These are phyloP conservation scores for Cylas formicarius DNA, from an alignment of 1,140 invertebrate genomes.

Conservation along the genomic window DNA sequence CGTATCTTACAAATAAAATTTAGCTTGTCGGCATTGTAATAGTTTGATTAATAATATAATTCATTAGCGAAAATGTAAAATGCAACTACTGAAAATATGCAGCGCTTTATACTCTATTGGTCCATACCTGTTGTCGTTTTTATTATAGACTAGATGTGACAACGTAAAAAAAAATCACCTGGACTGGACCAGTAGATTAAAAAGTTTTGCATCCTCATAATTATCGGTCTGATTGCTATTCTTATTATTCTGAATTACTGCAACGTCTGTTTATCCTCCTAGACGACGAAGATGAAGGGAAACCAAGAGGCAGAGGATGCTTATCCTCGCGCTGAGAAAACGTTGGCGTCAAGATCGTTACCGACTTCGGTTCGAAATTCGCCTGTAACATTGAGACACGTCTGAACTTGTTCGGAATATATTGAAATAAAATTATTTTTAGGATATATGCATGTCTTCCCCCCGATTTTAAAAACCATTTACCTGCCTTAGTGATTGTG, in stretches of 20 bases:
- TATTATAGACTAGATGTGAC: constrained; percentile 3
- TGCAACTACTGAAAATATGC: too few species aligned
- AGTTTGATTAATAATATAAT: too few species aligned
- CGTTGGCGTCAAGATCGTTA: constrained; percentile 26
- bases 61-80: too few species aligned
- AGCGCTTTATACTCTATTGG: too few species aligned
- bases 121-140: constrained; percentile 5
- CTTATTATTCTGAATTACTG: constrained; percentile 9
- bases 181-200: constrained; percentile 7
- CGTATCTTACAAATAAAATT: too few species aligned
- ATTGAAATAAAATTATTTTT: too few species aligned
- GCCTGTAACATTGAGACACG: constrained; percentile 33
- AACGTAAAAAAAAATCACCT: constrained; percentile 3
- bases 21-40: too few species aligned
- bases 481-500: too few species aligned
- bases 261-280: constrained; percentile 1
- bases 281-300: constrained; percentile 44
- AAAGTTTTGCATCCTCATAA: constrained; percentile 6
- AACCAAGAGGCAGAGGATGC: constrained; percentile 42
- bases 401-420: too few species aligned
- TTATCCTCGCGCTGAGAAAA: constrained; percentile 41
- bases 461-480: too few species aligned
- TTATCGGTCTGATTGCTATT: constrained; percentile 7
- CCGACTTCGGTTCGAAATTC: constrained; percentile 36
- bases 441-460: too few species aligned